Base-by-base conservation (phyloP, 1,140 invertebrate genomes). In the Argopecten irradians region DNA sequence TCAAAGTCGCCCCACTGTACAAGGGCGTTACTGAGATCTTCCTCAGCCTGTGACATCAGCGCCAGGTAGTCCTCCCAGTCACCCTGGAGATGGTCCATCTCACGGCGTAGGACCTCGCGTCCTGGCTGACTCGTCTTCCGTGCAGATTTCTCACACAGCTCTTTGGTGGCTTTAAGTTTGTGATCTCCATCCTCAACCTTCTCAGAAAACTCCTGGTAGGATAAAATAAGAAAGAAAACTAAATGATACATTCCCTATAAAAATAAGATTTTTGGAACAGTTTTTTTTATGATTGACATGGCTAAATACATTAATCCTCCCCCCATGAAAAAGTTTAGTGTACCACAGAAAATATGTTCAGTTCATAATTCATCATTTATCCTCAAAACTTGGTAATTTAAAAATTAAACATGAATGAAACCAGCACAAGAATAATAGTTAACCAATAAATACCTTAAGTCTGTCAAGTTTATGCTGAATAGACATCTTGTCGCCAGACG, bases 1-100 rank as follows among this genome's bases (percentile, higher is more conserved):
- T 99, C 98, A 95, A 98, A 99, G 88, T 98, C 97, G 89, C 97
- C 96, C 98, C 98, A 99, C 94, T 98, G 97, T 83, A 97, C 96
- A 19, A 98, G 94, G 0, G 97, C 97, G 90, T 97, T 96, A 92
- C 97, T 97, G 82, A 98, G 96, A 91, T 95, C 95, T 11, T 93
- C 91, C 86, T 96, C 94, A 33, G 94, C 93, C 46, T 95, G 94
- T 39, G 92, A 92, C 87, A 94, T 90, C 22, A 92, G 89, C 33
- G 92, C 91, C 11, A 92, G 88, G 87, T 94, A 97, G 96, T 85
- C 96, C 94, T 95, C 97, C 97, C 93, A 98, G 93, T 95, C 94
- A 83, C 95, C 93, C 85, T 95, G 92, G 14, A 95, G 82, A 86
- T 97, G 96, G 43, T 96, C 96, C 85, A 98, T 96, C 95, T 98